Conservation (phyloP, 2,113 vertebrate species). For the Oophaga pumilio region DNA sequence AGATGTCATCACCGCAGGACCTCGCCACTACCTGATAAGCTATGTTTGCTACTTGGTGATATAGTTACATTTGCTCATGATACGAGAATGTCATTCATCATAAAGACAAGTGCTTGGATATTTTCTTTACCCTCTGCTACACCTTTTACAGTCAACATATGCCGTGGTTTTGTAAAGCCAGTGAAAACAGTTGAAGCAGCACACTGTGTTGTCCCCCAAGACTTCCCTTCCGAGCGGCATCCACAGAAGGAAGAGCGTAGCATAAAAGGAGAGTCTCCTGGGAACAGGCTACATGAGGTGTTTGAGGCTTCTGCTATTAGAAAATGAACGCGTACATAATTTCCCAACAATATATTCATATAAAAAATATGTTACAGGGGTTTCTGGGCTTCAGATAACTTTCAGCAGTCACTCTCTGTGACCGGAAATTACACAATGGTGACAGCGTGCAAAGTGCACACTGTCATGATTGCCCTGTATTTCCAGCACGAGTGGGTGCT, state of each 20-base stretch:
- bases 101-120: constrained; percentile 7
- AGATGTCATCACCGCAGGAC: constrained; percentile 29
- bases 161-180: not conserved
- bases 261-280: not conserved
- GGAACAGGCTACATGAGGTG: not conserved
- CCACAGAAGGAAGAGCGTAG: not conserved
- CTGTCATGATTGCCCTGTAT: too few relatives aligned
- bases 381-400: too few relatives aligned
- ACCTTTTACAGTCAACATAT: constrained; percentile 2
- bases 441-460: too few relatives aligned
- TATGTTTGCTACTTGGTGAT: not conserved
- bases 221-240: not conserved
- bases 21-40: constrained; percentile 2
- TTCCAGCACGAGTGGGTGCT: too few relatives aligned
- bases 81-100: not conserved
- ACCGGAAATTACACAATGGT: too few relatives aligned
- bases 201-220: not conserved
- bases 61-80: constrained; percentile 11
- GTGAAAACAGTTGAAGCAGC: not conserved
- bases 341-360: not conserved
- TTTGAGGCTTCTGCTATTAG: not conserved
- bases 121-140: not conserved
- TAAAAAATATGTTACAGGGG: not conserved
- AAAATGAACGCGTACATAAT: not conserved
- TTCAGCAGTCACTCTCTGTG: too few relatives aligned